These are phyloP conservation scores for Cephus pygmeus DNA, from an alignment of 2,888 invertebrate species.

Conservation along the genomic window DNA sequence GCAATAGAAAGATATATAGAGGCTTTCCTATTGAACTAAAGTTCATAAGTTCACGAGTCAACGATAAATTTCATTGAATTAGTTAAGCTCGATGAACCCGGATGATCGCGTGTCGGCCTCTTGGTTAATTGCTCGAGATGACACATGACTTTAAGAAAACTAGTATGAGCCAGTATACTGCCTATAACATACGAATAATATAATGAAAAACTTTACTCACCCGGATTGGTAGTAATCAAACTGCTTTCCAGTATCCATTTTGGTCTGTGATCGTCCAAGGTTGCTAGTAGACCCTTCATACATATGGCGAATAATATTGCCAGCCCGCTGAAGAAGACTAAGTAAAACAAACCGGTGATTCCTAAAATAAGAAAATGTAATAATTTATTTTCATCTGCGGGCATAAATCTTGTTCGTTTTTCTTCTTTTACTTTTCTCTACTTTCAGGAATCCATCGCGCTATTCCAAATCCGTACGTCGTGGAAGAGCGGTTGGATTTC, in stretches of 20 bases:
- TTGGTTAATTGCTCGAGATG: not conserved
- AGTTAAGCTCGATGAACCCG: not conserved
- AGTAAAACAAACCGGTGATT: conserved; percentile 85
- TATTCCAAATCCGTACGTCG: not conserved
- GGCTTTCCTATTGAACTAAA: not conserved
- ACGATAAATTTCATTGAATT: not conserved
- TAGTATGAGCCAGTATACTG: not conserved
- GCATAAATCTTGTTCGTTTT: not conserved
- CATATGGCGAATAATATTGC: conserved; percentile 88
- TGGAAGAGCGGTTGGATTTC: not conserved
- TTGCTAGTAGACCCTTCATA: conserved; percentile 82
- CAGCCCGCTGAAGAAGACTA: conserved; percentile 86
- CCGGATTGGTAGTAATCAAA: conserved; percentile 81
- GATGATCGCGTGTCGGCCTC: not conserved
- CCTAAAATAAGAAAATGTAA: conserved; percentile 71
- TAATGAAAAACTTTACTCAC: conserved; percentile 54
- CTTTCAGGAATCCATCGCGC: not conserved
- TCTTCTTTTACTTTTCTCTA: not conserved
- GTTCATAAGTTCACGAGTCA: not conserved
- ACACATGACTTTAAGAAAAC: not conserved
- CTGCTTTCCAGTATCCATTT: conserved; percentile 81
- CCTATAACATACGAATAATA: no score
- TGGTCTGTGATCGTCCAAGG: conserved; percentile 77
- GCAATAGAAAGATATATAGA: not conserved
- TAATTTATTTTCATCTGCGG: not conserved